A percentile compares a stretch with the other conserved stretches of the same genome.
Conservation (phyloP, 2,888 invertebrate species). For the Venusia cambrica region DNA sequence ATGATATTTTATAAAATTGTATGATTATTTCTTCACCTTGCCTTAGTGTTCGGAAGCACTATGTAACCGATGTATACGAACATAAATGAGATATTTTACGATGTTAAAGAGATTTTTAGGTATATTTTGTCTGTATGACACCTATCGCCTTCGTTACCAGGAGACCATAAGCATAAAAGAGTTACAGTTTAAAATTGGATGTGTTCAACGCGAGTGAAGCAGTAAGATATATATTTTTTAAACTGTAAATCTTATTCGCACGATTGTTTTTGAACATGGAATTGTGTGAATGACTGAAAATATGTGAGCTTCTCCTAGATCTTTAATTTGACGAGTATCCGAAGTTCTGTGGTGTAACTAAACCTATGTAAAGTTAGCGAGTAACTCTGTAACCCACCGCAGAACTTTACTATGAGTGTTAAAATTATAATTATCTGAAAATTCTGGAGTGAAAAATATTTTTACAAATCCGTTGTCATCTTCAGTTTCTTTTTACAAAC, state of each 20-base stretch:
- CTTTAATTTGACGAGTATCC: conserved; percentile 40
- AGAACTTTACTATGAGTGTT: conserved; percentile 31
- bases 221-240: conserved; percentile 31
- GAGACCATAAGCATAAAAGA: conserved; percentile 57
- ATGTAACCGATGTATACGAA: conserved; percentile 81
- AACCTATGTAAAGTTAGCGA: conserved; percentile 26
- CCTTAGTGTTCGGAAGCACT: conserved; percentile 80
- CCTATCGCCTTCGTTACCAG: conserved; percentile 72
- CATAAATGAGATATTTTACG: conserved; percentile 74
- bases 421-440: conserved; percentile 7
- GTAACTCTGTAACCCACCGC: conserved; percentile 20
- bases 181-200: conserved; percentile 32
- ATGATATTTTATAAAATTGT: conserved; percentile 61
- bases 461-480: no score
- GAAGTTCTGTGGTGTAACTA: conserved; percentile 40
- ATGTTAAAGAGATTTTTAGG: conserved; percentile 77
- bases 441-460: no score
- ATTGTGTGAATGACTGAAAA: conserved; percentile 62
- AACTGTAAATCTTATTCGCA: conserved; percentile 46
- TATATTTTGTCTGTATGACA: conserved; percentile 71
- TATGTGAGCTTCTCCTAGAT: conserved; percentile 53
- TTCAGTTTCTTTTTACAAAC: no score
- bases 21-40: conserved; percentile 69
- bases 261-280: conserved; percentile 42
- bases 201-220: conserved; percentile 26